Base-by-base conservation (phyloP, 2,797 vertebrate species). In the Sebastes trivittatus region DNA sequence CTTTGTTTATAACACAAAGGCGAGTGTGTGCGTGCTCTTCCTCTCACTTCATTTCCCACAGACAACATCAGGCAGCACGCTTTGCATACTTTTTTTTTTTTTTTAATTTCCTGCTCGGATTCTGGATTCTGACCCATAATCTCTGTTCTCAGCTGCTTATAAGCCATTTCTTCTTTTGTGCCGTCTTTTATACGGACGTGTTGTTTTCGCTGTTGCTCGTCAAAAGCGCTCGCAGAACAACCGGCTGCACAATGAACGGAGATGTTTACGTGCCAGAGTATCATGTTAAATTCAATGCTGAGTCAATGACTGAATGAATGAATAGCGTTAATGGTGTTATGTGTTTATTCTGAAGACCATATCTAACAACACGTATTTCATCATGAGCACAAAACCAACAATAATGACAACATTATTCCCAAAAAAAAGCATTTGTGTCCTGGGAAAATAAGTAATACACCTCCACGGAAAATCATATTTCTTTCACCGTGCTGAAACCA, bases 1-100 rank as follows among this genome's bases (percentile, higher is more conserved):
- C 92, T 93, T 90, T 94, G 92, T 93, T 93, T 88, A 72, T 49
- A 85, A 90, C 89, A 93, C 90, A 91, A 91, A 93, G 85, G 75
- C 77, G 38, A 22, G 72, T 5, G 80, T 63, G 77, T 38, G 69
- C 11, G 2, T 74, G 77, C 84, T 72, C 78, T 70, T 46, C 27
- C 58, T 29, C 65, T 80, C 86, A 64, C 80, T 89, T 87, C 71
- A 79, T 89, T 88, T 87, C 79, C 83, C 76, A 29, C 80, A 34
- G 77, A 88, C 87, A 79, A 77, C 84, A 88, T 80, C 71, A 66
- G 79, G 86, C 36, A 3, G 60, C 81, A 70, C 36, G 78, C 82
- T 88, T 86, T 81, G 81, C 85, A 92, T 87, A 72, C 72, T n/a
- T 30, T 86, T 87, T 85, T 59, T 25, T 25, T 27, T 59, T 89